Evolutionary conservation across 1,140 invertebrate genomes (phyloP).

Genomic region (Euura saliciscinereae): DNA sequence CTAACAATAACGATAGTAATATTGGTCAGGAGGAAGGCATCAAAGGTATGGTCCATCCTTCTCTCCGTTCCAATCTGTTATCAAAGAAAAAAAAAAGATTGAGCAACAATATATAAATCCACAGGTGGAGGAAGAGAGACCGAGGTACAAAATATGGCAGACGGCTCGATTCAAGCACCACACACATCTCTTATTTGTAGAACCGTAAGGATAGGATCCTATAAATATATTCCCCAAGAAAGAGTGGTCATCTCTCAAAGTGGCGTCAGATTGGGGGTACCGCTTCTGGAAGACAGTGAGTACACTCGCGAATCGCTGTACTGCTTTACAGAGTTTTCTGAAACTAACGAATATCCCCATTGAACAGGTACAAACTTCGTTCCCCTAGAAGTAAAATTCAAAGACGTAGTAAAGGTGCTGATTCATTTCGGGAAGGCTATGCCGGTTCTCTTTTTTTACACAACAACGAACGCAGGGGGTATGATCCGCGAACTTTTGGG

Average conservation of each 20-base stretch:
- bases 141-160: slow-evolving; percentile 28
- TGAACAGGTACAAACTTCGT: slow-evolving; percentile 54
- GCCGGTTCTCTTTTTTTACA: slow-evolving; percentile 81
- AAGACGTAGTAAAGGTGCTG: slow-evolving; percentile 74
- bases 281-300: slow-evolving; percentile 66
- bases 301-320: slow-evolving; percentile 28
- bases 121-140: slow-evolving; percentile 56
- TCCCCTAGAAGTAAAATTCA: slow-evolving; percentile 66
- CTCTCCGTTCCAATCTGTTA: not conserved
- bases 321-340: slow-evolving; percentile 14
- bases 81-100: not conserved
- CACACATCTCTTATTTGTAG: slow-evolving; percentile 67
- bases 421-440: slow-evolving; percentile 74
- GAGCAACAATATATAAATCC: slow-evolving; percentile 21
- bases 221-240: slow-evolving; percentile 73
- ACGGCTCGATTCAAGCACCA: slow-evolving; percentile 27
- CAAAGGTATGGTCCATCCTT: slow-evolving; percentile 20
- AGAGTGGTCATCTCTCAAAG: slow-evolving; percentile 69
- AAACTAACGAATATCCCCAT: slow-evolving; percentile 19
- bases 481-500: slow-evolving; percentile 73
- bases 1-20: slow-evolving; percentile 25
- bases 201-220: slow-evolving; percentile 80
- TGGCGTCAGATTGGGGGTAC: slow-evolving; percentile 72
- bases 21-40: slow-evolving; percentile 29
- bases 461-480: slow-evolving; percentile 67